A percentile compares a stretch with the other conserved stretches of the same genome.
Evolutionary conservation across 2,113 vertebrate genomes (phyloP).

Genomic region (Galemys pyrenaicus): DNA sequence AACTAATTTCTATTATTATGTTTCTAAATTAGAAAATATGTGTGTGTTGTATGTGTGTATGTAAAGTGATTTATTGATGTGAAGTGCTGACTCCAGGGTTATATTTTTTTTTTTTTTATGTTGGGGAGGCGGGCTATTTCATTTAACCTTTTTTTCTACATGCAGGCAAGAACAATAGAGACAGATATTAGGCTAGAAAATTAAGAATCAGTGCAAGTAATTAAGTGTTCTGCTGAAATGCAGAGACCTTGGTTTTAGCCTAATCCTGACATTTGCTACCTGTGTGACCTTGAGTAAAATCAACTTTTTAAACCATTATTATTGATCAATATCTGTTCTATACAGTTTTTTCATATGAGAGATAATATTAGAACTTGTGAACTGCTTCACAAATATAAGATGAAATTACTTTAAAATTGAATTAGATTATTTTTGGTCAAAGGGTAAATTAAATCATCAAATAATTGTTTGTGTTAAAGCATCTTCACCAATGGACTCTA

Average conservation of each 20-base stretch:
- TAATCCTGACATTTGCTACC: not conserved
- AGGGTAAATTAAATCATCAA: not conserved
- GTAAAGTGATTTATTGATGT: not conserved
- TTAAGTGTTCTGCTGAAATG: not conserved
- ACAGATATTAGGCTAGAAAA: not conserved
- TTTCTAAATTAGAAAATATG: not conserved
- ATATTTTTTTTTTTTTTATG: not conserved
- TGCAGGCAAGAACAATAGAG: not conserved
- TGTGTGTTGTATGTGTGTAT: not conserved
- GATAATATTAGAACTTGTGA: not conserved
- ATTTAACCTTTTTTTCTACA: not conserved
- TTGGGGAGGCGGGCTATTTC: not conserved
- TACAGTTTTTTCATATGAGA: not conserved
- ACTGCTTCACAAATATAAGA: not conserved
- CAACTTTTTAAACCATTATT: not conserved
- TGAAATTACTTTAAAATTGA: constrained; percentile 1
- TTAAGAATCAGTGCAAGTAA: not conserved
- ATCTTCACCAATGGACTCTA: not conserved
- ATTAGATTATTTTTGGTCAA: not conserved
- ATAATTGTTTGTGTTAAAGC: not conserved
- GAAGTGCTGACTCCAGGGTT: not conserved
- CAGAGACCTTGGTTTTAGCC: not conserved
- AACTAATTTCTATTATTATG: not conserved
- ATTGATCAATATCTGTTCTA: not conserved
- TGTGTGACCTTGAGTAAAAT: not conserved